Percentiles rank a stretch among this genome's conserved stretches.
Evolutionary conservation across 2,113 vertebrate genomes (phyloP).

Genomic region (Amphiprion percula): DNA sequence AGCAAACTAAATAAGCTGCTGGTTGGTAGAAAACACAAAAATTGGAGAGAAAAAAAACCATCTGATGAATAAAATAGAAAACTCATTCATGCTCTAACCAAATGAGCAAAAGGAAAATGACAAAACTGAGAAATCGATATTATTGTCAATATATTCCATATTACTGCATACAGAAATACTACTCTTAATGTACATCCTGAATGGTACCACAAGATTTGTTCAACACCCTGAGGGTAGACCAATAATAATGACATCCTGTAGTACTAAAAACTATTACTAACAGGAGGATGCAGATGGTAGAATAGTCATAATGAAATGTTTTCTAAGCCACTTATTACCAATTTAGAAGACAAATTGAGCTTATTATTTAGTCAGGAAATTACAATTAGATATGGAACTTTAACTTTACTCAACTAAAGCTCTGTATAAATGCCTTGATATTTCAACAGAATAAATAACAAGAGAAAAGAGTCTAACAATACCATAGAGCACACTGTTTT

Average conservation of each 20-base stretch:
- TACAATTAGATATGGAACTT: neutral
- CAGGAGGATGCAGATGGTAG: neutral
- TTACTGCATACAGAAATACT: conserved; percentile 23
- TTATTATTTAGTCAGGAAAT: neutral
- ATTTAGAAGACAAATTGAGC: neutral
- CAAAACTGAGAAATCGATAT: conserved; percentile 42
- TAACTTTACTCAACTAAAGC: neutral
- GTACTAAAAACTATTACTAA: conserved; percentile 20
- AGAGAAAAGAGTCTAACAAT: neutral
- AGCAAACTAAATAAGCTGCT: neutral
- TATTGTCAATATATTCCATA: conserved; percentile 30
- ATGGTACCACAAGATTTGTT: conserved; percentile 29
- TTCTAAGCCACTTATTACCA: neutral
- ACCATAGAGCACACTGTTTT: neutral
- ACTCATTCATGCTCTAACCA: neutral
- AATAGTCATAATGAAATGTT: conserved; percentile 4
- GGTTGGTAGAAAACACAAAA: no score
- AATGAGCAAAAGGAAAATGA: conserved; percentile 27
- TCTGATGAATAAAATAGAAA: conserved; percentile 2
- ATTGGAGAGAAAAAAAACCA: no score
- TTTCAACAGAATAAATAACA: neutral
- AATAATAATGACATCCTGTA: conserved; percentile 24
- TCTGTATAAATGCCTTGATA: neutral
- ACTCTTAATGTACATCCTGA: conserved; percentile 34
- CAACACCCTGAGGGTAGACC: conserved; percentile 20